Conservation (phyloP, 1,140 invertebrate genomes). For the Aplysia californica region DNA sequence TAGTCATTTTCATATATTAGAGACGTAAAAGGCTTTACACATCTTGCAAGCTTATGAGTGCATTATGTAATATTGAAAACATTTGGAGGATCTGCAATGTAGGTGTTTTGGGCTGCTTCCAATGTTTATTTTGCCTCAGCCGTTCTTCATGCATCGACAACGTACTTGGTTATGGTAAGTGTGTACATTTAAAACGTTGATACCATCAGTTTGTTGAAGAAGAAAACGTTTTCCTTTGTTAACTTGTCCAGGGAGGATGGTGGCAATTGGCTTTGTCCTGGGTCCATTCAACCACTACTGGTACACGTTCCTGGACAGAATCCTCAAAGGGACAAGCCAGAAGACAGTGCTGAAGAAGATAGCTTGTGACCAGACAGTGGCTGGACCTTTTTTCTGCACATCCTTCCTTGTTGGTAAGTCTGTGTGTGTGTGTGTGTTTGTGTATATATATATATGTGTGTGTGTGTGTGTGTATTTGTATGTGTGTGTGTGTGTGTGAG, state of each 20-base stretch:
- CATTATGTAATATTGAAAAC: neutral
- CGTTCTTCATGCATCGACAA: too few species aligned
- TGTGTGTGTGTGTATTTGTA: too few species aligned
- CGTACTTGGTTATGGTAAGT: neutral
- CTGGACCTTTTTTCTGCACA: conserved; percentile 85
- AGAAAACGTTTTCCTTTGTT: neutral
- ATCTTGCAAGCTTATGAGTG: too few species aligned
- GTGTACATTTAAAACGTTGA: neutral
- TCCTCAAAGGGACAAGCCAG: conserved; percentile 77
- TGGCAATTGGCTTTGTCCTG: conserved; percentile 47
- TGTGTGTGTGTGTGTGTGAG: too few species aligned
- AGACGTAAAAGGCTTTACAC: too few species aligned
- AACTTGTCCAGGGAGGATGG: conserved; percentile 52
- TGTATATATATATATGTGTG: too few species aligned
- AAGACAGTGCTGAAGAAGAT: conserved; percentile 85
- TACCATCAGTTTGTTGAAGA: neutral
- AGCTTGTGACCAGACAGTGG: conserved; percentile 86
- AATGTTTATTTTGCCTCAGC: neutral
- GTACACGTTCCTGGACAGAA: conserved; percentile 75
- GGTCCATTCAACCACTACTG: conserved; percentile 57
- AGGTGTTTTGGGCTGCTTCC: neutral
- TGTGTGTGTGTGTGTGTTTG: too few species aligned
- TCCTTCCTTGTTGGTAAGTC: conserved; percentile 84
- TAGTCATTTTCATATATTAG: too few species aligned
- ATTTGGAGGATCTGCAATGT: neutral